Percentiles rank a stretch among this genome's conserved stretches.
phyloP scores from a whole-genome alignment of 2,797 vertebrate species.

The Semaprochilodus insignis region DNA sequence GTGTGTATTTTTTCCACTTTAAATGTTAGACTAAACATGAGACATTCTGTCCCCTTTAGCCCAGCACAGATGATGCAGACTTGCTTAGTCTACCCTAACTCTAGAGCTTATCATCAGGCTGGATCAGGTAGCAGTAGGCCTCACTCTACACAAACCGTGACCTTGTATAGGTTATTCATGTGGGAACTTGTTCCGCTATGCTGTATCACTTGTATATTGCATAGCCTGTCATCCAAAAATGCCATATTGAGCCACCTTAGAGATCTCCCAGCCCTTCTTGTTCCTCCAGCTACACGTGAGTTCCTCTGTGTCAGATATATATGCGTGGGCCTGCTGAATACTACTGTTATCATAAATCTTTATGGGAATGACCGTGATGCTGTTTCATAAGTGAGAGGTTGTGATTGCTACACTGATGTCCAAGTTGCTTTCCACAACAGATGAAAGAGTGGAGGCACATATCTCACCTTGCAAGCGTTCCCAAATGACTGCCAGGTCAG shows the following conservation, averaged over 20 bases:
- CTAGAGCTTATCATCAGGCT: background rate
- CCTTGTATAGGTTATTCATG: too few species aligned
- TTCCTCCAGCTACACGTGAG: background rate
- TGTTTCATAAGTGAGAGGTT: background rate
- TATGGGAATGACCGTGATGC: background rate
- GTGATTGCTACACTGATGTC: background rate
- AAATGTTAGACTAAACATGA: slow-evolving; percentile 2
- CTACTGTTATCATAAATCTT: slow-evolving; percentile 9
- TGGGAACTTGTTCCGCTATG: too few species aligned
- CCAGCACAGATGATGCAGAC: background rate
- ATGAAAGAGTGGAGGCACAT: background rate
- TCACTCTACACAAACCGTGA: background rate
- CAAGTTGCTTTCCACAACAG: background rate
- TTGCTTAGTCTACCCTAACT: slow-evolving; percentile 15
- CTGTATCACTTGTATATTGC: background rate
- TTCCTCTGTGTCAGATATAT: background rate
- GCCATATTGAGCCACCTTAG: background rate
- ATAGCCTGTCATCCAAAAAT: too few species aligned
- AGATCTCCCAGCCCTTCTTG: background rate
- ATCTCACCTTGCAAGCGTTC: slow-evolving; percentile 39
- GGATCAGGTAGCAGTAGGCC: background rate
- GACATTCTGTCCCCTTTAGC: background rate
- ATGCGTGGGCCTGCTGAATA: background rate
- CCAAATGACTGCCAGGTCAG: slow-evolving; percentile 24
- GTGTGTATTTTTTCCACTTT: background rate